Percentiles rank a stretch among this genome's conserved stretches.
Evolutionary conservation across 2,888 invertebrate genomes (phyloP).

Genomic region (Lasioglossum calceatum): DNA sequence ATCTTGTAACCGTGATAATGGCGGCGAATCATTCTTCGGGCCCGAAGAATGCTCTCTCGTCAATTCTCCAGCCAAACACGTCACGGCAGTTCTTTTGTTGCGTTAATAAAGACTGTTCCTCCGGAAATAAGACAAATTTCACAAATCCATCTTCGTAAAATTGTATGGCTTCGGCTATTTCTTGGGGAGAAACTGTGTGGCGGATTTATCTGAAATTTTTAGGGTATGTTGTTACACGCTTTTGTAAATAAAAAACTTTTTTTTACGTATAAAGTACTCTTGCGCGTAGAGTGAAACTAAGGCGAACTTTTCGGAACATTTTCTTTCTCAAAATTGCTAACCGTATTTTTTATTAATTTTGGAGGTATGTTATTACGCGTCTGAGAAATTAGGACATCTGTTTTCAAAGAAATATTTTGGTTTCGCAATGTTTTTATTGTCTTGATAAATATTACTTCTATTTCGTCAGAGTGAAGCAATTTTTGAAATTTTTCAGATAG

Average conservation of each 20-base stretch:
- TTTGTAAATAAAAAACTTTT: not conserved
- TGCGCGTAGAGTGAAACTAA: too few relatives aligned
- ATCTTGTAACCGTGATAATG: slow-evolving; percentile 4
- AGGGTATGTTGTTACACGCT: not conserved
- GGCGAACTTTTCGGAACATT: too few relatives aligned
- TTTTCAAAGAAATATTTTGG: too few relatives aligned
- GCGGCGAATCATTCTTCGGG: not conserved
- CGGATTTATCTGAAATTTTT: not conserved
- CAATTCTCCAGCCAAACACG: not conserved
- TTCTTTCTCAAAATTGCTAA: too few relatives aligned
- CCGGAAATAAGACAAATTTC: not conserved
- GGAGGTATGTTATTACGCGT: too few relatives aligned
- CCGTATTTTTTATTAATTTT: too few relatives aligned
- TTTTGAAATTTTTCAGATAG: not conserved
- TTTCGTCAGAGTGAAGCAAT: not conserved
- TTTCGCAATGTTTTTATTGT: too few relatives aligned
- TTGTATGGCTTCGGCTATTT: not conserved
- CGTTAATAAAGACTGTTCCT: not conserved
- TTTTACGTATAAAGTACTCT: too few relatives aligned
- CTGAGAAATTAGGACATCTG: too few relatives aligned
- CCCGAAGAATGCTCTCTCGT: not conserved
- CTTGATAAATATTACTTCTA: too few relatives aligned
- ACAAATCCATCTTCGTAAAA: not conserved
- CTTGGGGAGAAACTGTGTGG: not conserved
- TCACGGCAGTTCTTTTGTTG: not conserved